phyloP scores from a whole-genome alignment of 2,113 vertebrate species.

The Odobenus rosmarus region DNA sequence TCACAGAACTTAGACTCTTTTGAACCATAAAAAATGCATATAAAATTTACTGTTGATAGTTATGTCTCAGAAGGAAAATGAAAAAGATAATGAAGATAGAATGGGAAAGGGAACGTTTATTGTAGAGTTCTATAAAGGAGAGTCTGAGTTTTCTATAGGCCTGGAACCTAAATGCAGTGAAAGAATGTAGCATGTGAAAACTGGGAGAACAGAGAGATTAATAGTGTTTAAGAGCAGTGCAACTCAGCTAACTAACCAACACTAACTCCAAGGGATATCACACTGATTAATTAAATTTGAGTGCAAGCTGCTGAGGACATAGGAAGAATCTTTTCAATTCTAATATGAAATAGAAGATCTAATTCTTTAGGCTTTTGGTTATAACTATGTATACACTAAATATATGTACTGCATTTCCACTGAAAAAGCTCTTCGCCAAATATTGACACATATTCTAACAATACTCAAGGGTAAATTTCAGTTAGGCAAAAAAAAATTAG shows the following conservation, averaged over 20 bases:
- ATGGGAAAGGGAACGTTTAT: not conserved
- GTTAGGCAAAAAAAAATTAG: not conserved
- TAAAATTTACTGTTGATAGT: not conserved
- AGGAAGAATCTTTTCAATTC: not conserved
- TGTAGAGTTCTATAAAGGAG: not conserved
- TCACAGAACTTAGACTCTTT: not conserved
- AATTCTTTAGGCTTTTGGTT: not conserved
- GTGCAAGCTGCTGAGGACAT: not conserved
- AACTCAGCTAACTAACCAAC: not conserved
- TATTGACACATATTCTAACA: not conserved
- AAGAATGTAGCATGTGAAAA: not conserved
- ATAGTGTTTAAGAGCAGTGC: not conserved
- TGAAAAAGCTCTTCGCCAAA: too few species aligned
- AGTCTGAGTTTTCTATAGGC: not conserved
- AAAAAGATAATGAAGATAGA: not conserved
- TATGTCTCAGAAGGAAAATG: not conserved
- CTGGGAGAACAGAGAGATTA: not conserved
- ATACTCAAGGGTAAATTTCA: not conserved
- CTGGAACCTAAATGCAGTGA: not conserved
- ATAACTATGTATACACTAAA: not conserved
- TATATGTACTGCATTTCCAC: not conserved
- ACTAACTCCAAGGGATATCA: too few species aligned
- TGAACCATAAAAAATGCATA: not conserved
- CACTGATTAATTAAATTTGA: not conserved
- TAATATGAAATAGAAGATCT: not conserved